Percentiles rank a stretch among this genome's conserved stretches.
phyloP scores from a whole-genome alignment of 2,113 vertebrate genomes.

The Girardinichthys multiradiatus region DNA sequence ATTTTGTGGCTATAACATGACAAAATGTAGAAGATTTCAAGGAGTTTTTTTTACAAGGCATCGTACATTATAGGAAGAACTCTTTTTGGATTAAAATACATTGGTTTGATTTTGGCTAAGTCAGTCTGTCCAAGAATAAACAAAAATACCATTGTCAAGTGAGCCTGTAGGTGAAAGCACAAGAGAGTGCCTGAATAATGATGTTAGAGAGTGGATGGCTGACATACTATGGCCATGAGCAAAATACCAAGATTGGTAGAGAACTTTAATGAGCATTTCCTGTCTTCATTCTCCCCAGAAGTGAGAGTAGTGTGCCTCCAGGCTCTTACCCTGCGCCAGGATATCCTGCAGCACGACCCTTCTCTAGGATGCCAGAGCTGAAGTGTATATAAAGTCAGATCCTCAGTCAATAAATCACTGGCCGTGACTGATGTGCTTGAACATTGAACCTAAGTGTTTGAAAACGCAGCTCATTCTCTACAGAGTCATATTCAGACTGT shows the following conservation, averaged over 20 bases:
- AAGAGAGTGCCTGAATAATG: background rate
- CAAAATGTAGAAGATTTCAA: background rate
- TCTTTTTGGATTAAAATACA: background rate
- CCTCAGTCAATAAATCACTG: constrained; percentile 62
- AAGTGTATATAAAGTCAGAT: constrained; percentile 44
- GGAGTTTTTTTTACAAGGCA: background rate
- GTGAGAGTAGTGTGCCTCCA: constrained; percentile 19
- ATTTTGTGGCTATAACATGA: background rate
- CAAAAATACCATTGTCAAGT: background rate
- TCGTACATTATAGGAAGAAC: background rate
- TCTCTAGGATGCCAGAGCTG: constrained; percentile 39
- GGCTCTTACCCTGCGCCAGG: constrained; percentile 26
- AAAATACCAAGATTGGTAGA: constrained; percentile 3
- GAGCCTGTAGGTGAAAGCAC: background rate
- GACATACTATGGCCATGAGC: background rate
- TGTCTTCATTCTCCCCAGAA: background rate
- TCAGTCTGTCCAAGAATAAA: background rate
- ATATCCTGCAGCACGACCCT: constrained; percentile 38
- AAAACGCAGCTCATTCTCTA: constrained; percentile 50
- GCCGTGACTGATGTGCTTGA: constrained; percentile 63
- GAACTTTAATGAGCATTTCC: constrained; percentile 13
- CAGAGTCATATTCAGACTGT: constrained; percentile 32
- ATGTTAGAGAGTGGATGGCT: background rate
- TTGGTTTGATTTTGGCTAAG: background rate
- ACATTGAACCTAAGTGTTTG: constrained; percentile 57